Evolutionary conservation across 2,888 invertebrate genomes (phyloP).

Genomic region (Melinaea menophilus): DNA sequence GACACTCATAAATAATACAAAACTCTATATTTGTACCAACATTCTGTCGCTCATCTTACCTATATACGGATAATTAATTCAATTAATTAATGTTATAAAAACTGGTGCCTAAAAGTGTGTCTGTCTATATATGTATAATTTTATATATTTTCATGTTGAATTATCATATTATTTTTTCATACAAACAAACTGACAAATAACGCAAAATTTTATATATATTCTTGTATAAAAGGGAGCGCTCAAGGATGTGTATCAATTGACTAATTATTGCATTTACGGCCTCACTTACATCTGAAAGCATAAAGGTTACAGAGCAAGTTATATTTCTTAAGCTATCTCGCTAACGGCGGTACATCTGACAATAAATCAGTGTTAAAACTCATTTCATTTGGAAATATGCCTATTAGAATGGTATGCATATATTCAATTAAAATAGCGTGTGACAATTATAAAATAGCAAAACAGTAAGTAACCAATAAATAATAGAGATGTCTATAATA

Average conservation of each 20-base stretch:
- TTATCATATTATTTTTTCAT: neutral
- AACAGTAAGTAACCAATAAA: neutral
- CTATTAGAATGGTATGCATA: no score
- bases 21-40: neutral
- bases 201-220: neutral
- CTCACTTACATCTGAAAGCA: slow-evolving; percentile 9
- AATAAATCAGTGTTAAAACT: no score
- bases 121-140: neutral
- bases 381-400: no score
- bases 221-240: slow-evolving; percentile 23
- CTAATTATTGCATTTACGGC: slow-evolving; percentile 31
- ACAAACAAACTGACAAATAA: neutral
- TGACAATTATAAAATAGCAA: slow-evolving; percentile 3
- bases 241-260: slow-evolving; percentile 32
- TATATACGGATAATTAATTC: slow-evolving; percentile 1
- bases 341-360: no score
- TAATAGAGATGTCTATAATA: neutral
- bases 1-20: neutral
- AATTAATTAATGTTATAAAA: slow-evolving; percentile 6
- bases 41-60: neutral
- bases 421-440: neutral
- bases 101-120: neutral
- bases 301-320: neutral
- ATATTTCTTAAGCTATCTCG: no score
- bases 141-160: neutral